Evolutionary conservation across 2,797 vertebrate species (phyloP).

Genomic region (Dryobates pubescens): DNA sequence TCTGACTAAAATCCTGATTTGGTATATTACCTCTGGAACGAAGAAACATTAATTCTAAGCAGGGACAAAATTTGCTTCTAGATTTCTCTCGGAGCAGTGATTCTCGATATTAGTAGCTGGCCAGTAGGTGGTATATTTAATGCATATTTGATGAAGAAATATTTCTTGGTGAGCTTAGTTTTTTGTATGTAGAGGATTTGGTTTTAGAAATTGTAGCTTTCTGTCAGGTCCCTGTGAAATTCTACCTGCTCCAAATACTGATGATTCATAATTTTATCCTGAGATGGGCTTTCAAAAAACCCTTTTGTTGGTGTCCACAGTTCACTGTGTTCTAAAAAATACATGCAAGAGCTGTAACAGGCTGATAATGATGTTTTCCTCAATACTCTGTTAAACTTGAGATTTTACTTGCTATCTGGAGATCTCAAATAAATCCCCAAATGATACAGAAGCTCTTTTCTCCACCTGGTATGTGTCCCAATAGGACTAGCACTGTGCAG

Average conservation of each 20-base stretch:
- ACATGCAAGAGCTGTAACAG: background rate
- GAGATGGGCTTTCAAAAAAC: background rate
- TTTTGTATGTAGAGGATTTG: background rate
- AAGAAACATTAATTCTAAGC: background rate
- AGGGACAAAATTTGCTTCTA: background rate
- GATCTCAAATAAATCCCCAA: background rate
- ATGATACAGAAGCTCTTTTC: background rate
- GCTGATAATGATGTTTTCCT: background rate
- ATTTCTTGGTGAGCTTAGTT: background rate
- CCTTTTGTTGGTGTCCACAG: background rate
- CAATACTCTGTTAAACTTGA: background rate
- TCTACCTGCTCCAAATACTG: background rate
- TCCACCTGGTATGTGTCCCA: background rate
- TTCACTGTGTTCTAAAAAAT: background rate
- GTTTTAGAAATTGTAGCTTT: background rate
- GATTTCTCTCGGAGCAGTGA: background rate
- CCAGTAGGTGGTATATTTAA: background rate
- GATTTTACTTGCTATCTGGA: background rate
- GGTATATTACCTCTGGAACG: background rate
- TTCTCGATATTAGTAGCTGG: background rate
- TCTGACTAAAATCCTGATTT: background rate
- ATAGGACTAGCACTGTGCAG: background rate
- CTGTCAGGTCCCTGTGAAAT: background rate
- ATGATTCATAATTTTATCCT: background rate
- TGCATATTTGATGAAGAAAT: background rate